A percentile compares a stretch with the other conserved stretches of the same genome.
These are phyloP conservation scores for Leptodactylus fuscus DNA, from an alignment of 2,113 vertebrate species.

Conservation along the genomic window DNA sequence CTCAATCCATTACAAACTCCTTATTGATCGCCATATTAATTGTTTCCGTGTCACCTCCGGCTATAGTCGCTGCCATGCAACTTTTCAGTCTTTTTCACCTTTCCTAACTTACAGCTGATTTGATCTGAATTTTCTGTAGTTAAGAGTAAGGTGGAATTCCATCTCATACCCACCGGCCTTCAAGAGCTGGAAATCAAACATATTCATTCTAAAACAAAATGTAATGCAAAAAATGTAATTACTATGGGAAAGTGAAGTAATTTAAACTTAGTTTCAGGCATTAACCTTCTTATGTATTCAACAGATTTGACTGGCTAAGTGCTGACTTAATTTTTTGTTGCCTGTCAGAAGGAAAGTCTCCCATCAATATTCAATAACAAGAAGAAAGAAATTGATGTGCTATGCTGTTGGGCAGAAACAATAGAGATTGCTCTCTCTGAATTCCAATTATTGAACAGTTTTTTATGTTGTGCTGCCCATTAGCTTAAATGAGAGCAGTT, in stretches of 20 bases:
- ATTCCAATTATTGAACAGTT: slow-evolving; percentile 64
- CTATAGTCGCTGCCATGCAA: slow-evolving; percentile 9
- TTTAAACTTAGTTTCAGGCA: slow-evolving; percentile 67
- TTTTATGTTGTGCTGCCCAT: slow-evolving; percentile 49
- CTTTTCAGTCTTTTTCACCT: slow-evolving; percentile 68
- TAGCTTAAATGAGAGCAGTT: slow-evolving; percentile 60
- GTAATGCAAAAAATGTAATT: slow-evolving; percentile 65
- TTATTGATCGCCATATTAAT: slow-evolving; percentile 26
- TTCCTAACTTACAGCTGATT: slow-evolving; percentile 68
- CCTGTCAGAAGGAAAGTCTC: slow-evolving; percentile 61
- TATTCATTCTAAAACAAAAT: slow-evolving; percentile 64
- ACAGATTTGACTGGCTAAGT: slow-evolving; percentile 61
- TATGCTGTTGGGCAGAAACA: slow-evolving; percentile 64
- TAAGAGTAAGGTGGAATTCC: slow-evolving; percentile 65
- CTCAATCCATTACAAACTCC: slow-evolving; percentile 14
- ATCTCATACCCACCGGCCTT: slow-evolving; percentile 62
- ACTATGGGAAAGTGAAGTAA: slow-evolving; percentile 65
- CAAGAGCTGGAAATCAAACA: slow-evolving; percentile 66
- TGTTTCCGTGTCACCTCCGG: background rate
- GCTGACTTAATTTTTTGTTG: slow-evolving; percentile 63
- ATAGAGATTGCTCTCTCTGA: slow-evolving; percentile 59
- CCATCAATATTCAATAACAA: slow-evolving; percentile 63
- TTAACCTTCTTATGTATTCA: slow-evolving; percentile 62
- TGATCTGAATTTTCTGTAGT: slow-evolving; percentile 65
- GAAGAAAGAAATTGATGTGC: slow-evolving; percentile 65